Conservation (phyloP, 2,888 invertebrate genomes). For the Melanotus villosus region DNA sequence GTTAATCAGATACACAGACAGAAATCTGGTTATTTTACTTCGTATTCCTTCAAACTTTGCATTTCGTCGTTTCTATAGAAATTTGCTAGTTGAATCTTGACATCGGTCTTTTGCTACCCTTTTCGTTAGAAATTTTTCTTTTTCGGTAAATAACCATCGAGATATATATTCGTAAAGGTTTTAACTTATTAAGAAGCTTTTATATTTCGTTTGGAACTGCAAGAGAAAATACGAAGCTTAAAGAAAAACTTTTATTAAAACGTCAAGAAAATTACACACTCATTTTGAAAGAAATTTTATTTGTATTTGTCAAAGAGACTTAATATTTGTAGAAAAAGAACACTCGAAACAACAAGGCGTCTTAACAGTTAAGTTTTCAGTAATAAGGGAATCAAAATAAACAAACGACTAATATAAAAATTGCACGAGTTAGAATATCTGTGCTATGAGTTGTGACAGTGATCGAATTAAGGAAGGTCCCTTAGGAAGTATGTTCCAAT, state of each 20-base stretch:
- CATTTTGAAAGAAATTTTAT: not conserved
- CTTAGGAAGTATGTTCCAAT: constrained; percentile 48
- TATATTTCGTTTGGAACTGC: not conserved
- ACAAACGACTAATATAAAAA: constrained; percentile 3
- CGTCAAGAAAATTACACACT: constrained; percentile 1
- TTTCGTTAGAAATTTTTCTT: no score
- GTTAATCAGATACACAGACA: no score
- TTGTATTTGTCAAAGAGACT: constrained; percentile 20
- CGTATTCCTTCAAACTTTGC: no score
- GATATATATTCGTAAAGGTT: no score
- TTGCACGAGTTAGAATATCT: constrained; percentile 23
- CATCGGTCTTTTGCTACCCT: no score
- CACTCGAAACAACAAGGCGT: not conserved
- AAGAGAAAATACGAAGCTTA: not conserved
- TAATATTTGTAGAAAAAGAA: constrained; percentile 1
- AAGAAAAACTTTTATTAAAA: not conserved
- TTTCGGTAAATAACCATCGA: no score
- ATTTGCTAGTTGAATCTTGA: no score
- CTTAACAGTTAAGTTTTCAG: not conserved
- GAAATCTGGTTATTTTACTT: no score
- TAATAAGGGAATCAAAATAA: not conserved
- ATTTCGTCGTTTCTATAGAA: no score
- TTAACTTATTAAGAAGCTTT: no score
- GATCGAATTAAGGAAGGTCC: constrained; percentile 52
- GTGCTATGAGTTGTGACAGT: constrained; percentile 46